Conservation (phyloP, 2,888 invertebrate species). For the Heliconius hortense region DNA sequence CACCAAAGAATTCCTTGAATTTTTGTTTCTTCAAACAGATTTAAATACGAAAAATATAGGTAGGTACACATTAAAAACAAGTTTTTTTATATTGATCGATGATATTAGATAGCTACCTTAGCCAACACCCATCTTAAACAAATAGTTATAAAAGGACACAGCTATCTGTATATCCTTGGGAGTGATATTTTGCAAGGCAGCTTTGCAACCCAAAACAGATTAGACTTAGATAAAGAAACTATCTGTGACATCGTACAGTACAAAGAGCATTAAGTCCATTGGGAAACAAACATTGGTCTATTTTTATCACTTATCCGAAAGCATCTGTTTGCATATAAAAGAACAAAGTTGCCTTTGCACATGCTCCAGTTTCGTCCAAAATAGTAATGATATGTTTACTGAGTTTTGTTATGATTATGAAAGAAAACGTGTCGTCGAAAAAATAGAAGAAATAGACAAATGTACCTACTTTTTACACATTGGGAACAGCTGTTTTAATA, state of each 20-base stretch:
- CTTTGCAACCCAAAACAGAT: background rate
- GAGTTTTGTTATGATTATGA: constrained; percentile 27
- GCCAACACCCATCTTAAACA: background rate
- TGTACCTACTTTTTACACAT: background rate
- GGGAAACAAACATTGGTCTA: constrained; percentile 12
- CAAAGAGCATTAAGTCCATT: background rate
- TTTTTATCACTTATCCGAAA: constrained; percentile 22
- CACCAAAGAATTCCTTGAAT: too few relatives aligned
- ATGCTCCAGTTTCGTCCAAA: constrained; percentile 27
- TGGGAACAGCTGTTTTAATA: background rate
- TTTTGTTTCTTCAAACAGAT: too few relatives aligned
- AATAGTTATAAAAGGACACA: background rate
- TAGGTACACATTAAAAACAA: background rate
- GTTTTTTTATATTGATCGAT: background rate
- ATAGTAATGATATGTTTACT: constrained; percentile 27
- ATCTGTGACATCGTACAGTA: background rate
- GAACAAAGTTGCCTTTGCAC: constrained; percentile 27
- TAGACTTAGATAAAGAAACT: background rate
- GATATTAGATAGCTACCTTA: background rate
- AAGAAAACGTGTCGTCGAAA: constrained; percentile 24
- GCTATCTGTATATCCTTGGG: background rate
- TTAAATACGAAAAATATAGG: too few relatives aligned
- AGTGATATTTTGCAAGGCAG: too few relatives aligned
- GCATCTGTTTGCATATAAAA: constrained; percentile 28
- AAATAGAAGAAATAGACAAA: background rate